Conservation (phyloP, 2,888 invertebrate genomes). For the Microctonus hyperodae region DNA sequence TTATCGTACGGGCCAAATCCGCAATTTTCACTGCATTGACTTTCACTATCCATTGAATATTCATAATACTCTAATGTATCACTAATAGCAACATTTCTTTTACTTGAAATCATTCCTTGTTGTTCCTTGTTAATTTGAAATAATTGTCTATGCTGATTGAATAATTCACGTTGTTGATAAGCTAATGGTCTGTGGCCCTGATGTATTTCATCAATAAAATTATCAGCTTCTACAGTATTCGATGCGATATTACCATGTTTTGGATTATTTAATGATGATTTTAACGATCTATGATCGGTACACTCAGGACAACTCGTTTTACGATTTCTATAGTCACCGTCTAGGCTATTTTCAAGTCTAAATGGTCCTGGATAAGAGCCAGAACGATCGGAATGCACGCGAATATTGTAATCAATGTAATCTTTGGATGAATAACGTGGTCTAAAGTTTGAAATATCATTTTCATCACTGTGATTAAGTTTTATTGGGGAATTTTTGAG, state of each 20-base stretch:
- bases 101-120: conserved; percentile 51
- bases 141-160: conserved; percentile 46
- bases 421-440: conserved; percentile 22
- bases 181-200: conserved; percentile 17
- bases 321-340: conserved; percentile 46
- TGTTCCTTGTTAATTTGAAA: conserved; percentile 44
- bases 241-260: neutral
- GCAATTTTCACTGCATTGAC: conserved; percentile 64
- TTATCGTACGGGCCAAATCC: conserved; percentile 63
- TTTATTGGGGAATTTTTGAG: conserved; percentile 29
- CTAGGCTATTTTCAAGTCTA: conserved; percentile 16
- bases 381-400: conserved; percentile 28
- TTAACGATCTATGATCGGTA: conserved; percentile 27
- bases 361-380: conserved; percentile 36
- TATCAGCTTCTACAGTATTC: neutral
- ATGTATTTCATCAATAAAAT: conserved; percentile 4
- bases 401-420: conserved; percentile 19
- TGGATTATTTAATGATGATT: neutral
- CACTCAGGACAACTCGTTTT: conserved; percentile 60
- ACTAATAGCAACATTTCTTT: conserved; percentile 63
- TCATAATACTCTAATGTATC: conserved; percentile 63
- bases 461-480: neutral
- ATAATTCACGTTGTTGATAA: conserved; percentile 39
- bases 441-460: conserved; percentile 3
- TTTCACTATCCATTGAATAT: conserved; percentile 63